These are phyloP conservation scores for Brachynemurus nebulosus DNA, from an alignment of 2,888 invertebrate genomes.

Conservation along the genomic window DNA sequence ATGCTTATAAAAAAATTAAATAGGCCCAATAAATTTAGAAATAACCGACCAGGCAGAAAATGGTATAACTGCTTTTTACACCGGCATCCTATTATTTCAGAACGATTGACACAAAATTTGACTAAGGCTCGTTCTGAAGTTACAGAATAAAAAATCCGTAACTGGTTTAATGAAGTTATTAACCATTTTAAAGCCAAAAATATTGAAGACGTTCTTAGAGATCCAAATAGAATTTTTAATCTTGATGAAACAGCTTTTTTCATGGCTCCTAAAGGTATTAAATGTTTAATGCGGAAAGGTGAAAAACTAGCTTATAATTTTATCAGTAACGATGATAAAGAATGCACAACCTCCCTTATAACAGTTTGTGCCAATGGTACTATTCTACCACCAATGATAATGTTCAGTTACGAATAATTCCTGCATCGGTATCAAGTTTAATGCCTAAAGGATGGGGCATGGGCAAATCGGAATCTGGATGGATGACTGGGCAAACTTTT, in stretches of 20 bases:
- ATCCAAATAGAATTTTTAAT: neutral
- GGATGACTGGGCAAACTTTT: conserved; percentile 3
- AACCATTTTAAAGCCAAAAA: neutral
- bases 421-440: neutral
- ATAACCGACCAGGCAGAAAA: conserved; percentile 21
- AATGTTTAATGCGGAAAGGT: conserved; percentile 19
- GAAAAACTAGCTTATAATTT: conserved; percentile 19
- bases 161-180: neutral
- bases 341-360: conserved; percentile 20
- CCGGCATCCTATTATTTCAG: conserved; percentile 19
- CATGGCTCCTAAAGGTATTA: conserved; percentile 20
- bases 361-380: conserved; percentile 19
- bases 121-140: conserved; percentile 5
- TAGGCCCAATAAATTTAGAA: conserved; percentile 16
- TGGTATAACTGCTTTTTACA: conserved; percentile 21
- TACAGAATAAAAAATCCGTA: neutral
- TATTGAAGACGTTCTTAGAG: neutral
- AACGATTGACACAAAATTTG: conserved; percentile 20
- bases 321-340: conserved; percentile 18
- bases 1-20: conserved; percentile 13
- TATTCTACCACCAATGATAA: conserved; percentile 18
- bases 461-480: neutral
- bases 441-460: conserved; percentile 3
- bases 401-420: neutral
- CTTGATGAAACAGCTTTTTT: conserved; percentile 21